Percentiles rank a stretch among this genome's conserved stretches.
Evolutionary conservation across 2,888 invertebrate species (phyloP).

Genomic region (Caenorhabditis sp.): DNA sequence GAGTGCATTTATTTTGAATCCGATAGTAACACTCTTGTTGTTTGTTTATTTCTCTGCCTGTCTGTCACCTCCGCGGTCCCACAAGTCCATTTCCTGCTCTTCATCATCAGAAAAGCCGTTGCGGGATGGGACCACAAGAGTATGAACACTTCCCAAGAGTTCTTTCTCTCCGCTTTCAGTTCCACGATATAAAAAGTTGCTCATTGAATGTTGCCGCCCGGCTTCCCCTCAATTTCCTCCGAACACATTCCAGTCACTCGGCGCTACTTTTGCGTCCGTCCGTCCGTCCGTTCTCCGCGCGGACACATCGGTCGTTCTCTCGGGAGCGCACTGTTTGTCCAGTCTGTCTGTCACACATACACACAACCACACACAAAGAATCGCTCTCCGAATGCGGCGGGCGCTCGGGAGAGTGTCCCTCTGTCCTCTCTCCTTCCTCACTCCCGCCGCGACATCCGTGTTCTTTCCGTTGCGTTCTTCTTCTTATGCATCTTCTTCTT

Average conservation of each 20-base stretch:
- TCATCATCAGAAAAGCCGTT: too few relatives aligned
- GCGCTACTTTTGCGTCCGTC: conserved; percentile 11
- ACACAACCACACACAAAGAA: conserved; percentile 22
- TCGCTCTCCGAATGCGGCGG: conserved; percentile 19
- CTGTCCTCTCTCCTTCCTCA: background rate
- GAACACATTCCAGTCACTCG: background rate
- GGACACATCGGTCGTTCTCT: background rate
- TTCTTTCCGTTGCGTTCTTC: conserved; percentile 21
- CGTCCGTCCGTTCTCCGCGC: conserved; percentile 5
- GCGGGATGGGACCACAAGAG: too few relatives aligned
- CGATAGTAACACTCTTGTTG: too few relatives aligned
- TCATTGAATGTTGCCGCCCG: too few relatives aligned
- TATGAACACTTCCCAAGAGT: too few relatives aligned
- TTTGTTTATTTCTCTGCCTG: too few relatives aligned
- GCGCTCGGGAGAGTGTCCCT: conserved; percentile 17
- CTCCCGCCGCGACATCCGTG: conserved; percentile 39
- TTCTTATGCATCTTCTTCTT: conserved; percentile 4
- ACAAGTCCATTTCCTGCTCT: too few relatives aligned
- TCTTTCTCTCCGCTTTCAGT: too few relatives aligned
- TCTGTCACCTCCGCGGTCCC: too few relatives aligned
- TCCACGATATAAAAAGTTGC: too few relatives aligned
- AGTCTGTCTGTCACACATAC: conserved; percentile 37
- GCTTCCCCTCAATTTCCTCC: background rate
- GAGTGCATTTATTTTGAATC: too few relatives aligned
- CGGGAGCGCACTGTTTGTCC: conserved; percentile 41